Evolutionary conservation across 2,888 invertebrate species (phyloP), one percentile per base, ranked within the genome.

Genomic region (Nyleta sp.): DNA sequence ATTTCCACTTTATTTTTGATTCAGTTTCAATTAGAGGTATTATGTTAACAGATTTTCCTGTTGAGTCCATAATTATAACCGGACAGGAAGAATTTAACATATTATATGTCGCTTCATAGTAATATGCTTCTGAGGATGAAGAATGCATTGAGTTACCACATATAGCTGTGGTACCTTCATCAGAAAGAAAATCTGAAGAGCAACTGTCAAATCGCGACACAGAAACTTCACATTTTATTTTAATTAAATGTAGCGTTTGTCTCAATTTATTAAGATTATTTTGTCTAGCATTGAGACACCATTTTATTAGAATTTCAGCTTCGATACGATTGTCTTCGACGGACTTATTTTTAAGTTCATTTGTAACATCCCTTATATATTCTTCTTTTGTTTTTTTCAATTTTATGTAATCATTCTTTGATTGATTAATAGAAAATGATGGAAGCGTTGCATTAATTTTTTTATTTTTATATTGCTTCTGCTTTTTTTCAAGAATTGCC

Each of bases 151-250:
- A 46, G n/a, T 44, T 46, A n/a, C 60, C 46, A 20, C 60, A 46
- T 20, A 60, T 31, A 17, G 44, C 60, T 17, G 44, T 7, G 5
- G 33, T 46, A 20, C 13, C 6, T 31, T 60, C 60, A 11, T 44
- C 20, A 11, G 17, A 17, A 28, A 2, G 10, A 15, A 35, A 48
- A 31, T 24, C 50, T 10, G 4, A 18, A 5, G 31, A 46, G 3
- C 33, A 10, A 31, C 11, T 31, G 20, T 38, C 40, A 17, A 42
- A 28, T 11, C 59, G 59, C 8, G 59, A 24, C 15, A 59, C 18
- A 17, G 59, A 42, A 42, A 28, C 59, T 42, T 42, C 31, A 44
- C 17, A 46, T 59, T 59, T 70, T 20, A 15, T 70, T 70, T 59
- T 48, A 2, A 70, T 18, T 31, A 70, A 40, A 20, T 57, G 13